phyloP scores from a whole-genome alignment of 2,888 invertebrate genomes.

The Ferrisia virgata region DNA sequence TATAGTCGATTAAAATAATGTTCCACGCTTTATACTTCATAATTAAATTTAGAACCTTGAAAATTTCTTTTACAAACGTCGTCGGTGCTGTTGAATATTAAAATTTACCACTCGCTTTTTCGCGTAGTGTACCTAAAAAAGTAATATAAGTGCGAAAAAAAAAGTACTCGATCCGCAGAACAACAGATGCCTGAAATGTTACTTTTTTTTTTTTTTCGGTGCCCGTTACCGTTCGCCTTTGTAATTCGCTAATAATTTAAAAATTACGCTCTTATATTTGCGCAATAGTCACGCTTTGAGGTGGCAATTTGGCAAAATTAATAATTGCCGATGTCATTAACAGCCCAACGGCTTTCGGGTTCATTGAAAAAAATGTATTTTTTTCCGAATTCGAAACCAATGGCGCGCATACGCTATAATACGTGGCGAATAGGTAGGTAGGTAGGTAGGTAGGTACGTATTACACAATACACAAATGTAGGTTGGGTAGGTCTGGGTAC shows the following conservation, averaged over 20 bases:
- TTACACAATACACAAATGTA: no score
- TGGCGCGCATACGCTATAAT: not conserved
- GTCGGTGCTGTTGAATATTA: not conserved
- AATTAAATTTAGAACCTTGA: slow-evolving; percentile 12
- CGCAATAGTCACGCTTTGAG: not conserved
- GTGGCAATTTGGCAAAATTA: not conserved
- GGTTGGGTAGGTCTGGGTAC: not conserved
- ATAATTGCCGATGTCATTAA: slow-evolving; percentile 4
- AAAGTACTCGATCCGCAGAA: not conserved
- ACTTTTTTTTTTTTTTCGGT: not conserved
- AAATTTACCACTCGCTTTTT: not conserved
- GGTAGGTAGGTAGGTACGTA: no score
- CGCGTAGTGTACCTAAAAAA: not conserved
- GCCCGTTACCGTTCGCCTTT: not conserved
- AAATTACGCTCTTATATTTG: not conserved
- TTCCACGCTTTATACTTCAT: not conserved
- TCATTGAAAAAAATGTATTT: slow-evolving; percentile 24
- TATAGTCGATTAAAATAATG: slow-evolving; percentile 7
- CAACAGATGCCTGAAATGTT: not conserved
- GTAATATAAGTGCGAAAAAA: not conserved
- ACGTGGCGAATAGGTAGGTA: no score
- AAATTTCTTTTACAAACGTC: not conserved
- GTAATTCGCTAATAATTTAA: not conserved
- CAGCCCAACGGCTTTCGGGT: not conserved
- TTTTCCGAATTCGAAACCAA: not conserved